These are phyloP conservation scores for Diploscapter pachys DNA, from an alignment of 1,140 invertebrate genomes.

Conservation along the genomic window DNA sequence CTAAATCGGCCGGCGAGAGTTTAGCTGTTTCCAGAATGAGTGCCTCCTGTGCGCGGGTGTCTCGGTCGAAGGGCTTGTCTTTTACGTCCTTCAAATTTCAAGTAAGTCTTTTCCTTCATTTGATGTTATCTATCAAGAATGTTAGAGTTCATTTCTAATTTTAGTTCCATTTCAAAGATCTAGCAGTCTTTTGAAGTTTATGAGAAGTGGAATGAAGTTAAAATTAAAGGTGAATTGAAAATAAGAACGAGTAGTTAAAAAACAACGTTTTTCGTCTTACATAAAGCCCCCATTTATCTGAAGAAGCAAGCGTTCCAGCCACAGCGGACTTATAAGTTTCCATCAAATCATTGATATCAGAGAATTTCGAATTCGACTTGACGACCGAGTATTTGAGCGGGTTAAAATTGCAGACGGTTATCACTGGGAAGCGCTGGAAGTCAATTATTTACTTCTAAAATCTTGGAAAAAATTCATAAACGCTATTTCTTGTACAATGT, in stretches of 20 bases:
- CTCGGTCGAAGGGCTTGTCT: neutral
- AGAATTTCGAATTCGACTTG: constrained; percentile 9
- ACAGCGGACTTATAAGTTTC: constrained; percentile 4
- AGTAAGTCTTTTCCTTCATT: neutral
- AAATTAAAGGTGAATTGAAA: no score
- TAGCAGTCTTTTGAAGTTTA: neutral
- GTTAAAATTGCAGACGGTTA: constrained; percentile 31
- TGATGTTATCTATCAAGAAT: neutral
- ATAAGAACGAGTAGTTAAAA: neutral
- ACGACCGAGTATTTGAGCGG: constrained; percentile 24
- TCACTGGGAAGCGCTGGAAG: constrained; percentile 21
- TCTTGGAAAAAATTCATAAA: neutral
- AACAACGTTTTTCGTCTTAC: constrained; percentile 3
- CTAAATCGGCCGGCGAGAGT: neutral
- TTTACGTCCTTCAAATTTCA: constrained; percentile 16
- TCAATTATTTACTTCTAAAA: neutral
- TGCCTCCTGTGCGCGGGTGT: neutral
- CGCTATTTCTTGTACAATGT: neutral
- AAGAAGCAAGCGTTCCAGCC: neutral
- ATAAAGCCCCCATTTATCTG: constrained; percentile 21
- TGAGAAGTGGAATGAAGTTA: no score
- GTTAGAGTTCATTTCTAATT: neutral
- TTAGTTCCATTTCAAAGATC: constrained; percentile 3
- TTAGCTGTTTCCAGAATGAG: constrained; percentile 12
- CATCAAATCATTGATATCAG: constrained; percentile 12